Conservation (phyloP, 2,797 vertebrate genomes). For the Danionella dracula region DNA sequence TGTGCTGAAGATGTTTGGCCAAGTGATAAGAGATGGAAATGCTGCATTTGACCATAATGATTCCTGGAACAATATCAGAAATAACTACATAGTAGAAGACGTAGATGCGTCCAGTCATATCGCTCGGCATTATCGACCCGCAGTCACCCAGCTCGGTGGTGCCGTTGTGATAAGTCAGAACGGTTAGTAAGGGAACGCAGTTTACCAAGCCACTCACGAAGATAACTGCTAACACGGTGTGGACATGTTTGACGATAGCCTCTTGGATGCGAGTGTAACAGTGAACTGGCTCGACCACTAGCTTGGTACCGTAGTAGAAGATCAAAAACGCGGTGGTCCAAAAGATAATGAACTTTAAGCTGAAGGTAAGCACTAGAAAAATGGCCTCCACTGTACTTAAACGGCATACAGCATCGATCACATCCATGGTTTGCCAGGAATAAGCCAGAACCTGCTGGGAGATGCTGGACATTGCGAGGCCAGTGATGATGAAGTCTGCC, state of each 20-base stretch:
- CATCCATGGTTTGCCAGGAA: constrained; percentile 65
- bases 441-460: constrained; percentile 62
- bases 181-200: constrained; percentile 55
- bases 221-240: constrained; percentile 52
- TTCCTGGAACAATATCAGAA: constrained; percentile 62
- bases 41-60: constrained; percentile 69
- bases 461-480: constrained; percentile 52
- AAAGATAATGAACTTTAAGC: constrained; percentile 66
- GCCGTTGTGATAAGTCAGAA: constrained; percentile 43
- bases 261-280: constrained; percentile 64
- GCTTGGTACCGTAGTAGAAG: constrained; percentile 73
- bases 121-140: constrained; percentile 49
- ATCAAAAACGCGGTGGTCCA: constrained; percentile 70
- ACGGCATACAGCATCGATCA: constrained; percentile 55
- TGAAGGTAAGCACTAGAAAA: constrained; percentile 54
- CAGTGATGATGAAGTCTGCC: constrained; percentile 64
- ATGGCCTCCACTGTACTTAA: constrained; percentile 29
- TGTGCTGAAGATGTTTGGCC: constrained; percentile 63
- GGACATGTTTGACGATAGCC: constrained; percentile 61
- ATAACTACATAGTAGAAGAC: constrained; percentile 55
- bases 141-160: constrained; percentile 38
- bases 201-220: constrained; percentile 52
- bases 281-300: constrained; percentile 63
- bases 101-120: constrained; percentile 36
- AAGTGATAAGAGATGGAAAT: constrained; percentile 69